These are phyloP conservation scores for Cryptoblepharus egeriae DNA, from an alignment of 2,797 vertebrate species.

Conservation along the genomic window DNA sequence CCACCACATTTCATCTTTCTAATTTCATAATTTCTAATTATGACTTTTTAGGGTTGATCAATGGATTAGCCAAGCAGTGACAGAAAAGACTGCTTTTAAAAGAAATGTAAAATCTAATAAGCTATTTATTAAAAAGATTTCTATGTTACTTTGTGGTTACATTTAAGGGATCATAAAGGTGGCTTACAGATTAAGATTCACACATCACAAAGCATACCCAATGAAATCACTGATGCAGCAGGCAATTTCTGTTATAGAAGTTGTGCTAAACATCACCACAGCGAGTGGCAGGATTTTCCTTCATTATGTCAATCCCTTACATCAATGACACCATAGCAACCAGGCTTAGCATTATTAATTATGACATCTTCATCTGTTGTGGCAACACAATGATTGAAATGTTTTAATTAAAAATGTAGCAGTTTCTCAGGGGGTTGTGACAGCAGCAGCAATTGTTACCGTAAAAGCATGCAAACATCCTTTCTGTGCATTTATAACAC, in stretches of 20 bases:
- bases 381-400: neutral
- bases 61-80: neutral
- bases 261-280: constrained; percentile 7
- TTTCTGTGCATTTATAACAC: constrained; percentile 1
- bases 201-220: neutral
- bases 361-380: constrained; percentile 14
- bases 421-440: neutral
- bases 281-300: neutral
- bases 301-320: neutral
- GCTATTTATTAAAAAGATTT: too few relatives aligned
- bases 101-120: neutral
- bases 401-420: constrained; percentile 14
- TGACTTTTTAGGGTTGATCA: neutral
- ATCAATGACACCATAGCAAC: constrained; percentile 21
- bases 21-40: constrained; percentile 3
- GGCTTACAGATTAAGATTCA: too few relatives aligned
- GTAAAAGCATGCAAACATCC: neutral
- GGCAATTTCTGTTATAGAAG: constrained; percentile 23
- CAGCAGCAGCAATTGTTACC: neutral
- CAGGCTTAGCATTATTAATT: constrained; percentile 36
- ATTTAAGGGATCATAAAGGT: too few relatives aligned
- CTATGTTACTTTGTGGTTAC: too few relatives aligned
- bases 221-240: constrained; percentile 11
- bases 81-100: neutral
- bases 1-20: neutral